A percentile compares a stretch with the other conserved stretches of the same genome.
Conservation (phyloP, 92 coral and sea anemone species). For the Phenganax subtilis region DNA sequence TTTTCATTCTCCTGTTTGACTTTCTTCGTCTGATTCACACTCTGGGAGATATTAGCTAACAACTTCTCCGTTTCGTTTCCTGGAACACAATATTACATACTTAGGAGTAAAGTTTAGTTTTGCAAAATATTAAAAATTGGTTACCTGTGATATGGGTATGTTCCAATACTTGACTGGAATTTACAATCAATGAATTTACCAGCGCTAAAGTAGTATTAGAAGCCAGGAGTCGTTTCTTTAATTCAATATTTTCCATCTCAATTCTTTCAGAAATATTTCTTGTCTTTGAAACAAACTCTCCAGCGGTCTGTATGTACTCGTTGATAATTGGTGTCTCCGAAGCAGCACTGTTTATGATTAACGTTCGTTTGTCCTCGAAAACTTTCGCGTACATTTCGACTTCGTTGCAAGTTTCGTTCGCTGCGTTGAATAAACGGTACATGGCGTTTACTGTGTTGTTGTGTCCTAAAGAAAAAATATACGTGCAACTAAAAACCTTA, state of each 20-base stretch:
- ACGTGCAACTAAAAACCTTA: no score
- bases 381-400: not conserved
- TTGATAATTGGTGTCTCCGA: not conserved
- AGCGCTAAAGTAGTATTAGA: not conserved
- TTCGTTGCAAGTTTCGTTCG: conserved; percentile 28
- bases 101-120: no score
- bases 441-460: not conserved
- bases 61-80: conserved; percentile 55
- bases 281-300: not conserved
- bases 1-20: conserved; percentile 57
- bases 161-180: conserved; percentile 9
- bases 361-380: conserved; percentile 15
- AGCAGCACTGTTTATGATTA: not conserved
- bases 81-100: conserved; percentile 9
- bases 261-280: not conserved
- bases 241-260: not conserved
- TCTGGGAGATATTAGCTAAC: conserved; percentile 49
- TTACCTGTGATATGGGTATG: conserved; percentile 3
- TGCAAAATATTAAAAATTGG: not conserved
- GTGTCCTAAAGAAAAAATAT: not conserved
- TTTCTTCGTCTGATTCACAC: conserved; percentile 44
- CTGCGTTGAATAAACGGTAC: not conserved
- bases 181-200: not conserved
- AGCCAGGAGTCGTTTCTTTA: conserved; percentile 2
- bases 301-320: not conserved